Evolutionary conservation across 2,113 vertebrate species (phyloP).

Genomic region (Colaptes auratus): DNA sequence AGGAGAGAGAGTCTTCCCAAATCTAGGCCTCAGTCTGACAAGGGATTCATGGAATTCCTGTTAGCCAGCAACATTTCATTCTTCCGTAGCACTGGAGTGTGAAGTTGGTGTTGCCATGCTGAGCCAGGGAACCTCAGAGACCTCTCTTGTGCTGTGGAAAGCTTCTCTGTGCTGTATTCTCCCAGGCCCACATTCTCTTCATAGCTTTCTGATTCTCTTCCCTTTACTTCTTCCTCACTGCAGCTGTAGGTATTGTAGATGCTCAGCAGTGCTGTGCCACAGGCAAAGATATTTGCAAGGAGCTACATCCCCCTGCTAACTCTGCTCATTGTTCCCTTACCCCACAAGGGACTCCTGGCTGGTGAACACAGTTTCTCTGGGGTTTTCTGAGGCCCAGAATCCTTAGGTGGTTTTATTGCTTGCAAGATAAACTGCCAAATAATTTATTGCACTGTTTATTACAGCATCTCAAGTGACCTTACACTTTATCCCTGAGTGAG

Average conservation of each 20-base stretch:
- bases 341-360: neutral
- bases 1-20: neutral
- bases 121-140: neutral
- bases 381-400: constrained; percentile 69
- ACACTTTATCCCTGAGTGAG: neutral
- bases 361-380: constrained; percentile 62
- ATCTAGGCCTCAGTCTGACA: neutral
- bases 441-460: neutral
- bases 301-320: neutral
- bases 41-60: neutral
- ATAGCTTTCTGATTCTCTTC: neutral
- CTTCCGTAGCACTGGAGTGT: neutral
- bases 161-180: neutral
- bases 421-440: neutral
- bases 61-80: accelerated
- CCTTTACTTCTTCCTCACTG: neutral
- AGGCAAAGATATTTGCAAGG: neutral
- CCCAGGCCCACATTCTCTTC: neutral
- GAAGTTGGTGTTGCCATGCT: neutral
- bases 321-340: neutral
- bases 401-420: neutral
- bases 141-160: neutral
- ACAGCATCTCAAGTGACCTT: neutral
- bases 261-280: neutral
- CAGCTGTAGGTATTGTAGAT: neutral